These are phyloP conservation scores for Anomalospiza imberbis DNA, from an alignment of 2,797 vertebrate genomes.

Conservation along the genomic window DNA sequence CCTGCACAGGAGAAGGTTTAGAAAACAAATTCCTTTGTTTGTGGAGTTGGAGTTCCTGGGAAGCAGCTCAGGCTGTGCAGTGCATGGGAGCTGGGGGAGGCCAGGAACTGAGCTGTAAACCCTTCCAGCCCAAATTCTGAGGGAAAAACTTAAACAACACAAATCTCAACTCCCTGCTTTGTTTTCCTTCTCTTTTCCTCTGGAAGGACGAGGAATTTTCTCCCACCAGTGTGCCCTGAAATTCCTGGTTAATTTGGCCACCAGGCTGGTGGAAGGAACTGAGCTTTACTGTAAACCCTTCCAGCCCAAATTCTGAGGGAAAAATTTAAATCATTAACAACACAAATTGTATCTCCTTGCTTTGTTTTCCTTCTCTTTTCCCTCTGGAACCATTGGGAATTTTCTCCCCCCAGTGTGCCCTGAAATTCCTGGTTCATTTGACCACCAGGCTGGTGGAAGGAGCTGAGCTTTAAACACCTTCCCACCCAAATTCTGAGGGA, in stretches of 20 bases:
- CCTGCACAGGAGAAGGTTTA: neutral
- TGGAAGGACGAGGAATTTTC: neutral
- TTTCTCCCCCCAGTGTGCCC: too few relatives aligned
- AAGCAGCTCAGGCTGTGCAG: neutral
- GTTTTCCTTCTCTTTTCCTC: neutral
- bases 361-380: too few relatives aligned
- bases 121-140: neutral
- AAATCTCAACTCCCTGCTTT: fast-evolving
- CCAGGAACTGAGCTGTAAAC: too few relatives aligned
- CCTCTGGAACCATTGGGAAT: neutral
- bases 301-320: neutral
- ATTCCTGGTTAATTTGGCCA: neutral
- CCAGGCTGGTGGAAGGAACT: too few relatives aligned
- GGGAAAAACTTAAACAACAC: fast-evolving
- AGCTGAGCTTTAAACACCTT: too few relatives aligned
- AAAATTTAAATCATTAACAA: fast-evolving
- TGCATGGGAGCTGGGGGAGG: too few relatives aligned
- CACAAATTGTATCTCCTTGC: fast-evolving
- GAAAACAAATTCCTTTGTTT: neutral
- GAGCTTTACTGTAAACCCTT: neutral
- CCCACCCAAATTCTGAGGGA: too few relatives aligned
- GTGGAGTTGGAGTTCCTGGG: neutral
- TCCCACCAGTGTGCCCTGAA: neutral
- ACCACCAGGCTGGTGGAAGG: too few relatives aligned
- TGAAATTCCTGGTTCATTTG: neutral